Percentiles rank a stretch among this genome's conserved stretches.
Evolutionary conservation across 2,797 vertebrate genomes (phyloP).

Genomic region (Poecilia velifera): DNA sequence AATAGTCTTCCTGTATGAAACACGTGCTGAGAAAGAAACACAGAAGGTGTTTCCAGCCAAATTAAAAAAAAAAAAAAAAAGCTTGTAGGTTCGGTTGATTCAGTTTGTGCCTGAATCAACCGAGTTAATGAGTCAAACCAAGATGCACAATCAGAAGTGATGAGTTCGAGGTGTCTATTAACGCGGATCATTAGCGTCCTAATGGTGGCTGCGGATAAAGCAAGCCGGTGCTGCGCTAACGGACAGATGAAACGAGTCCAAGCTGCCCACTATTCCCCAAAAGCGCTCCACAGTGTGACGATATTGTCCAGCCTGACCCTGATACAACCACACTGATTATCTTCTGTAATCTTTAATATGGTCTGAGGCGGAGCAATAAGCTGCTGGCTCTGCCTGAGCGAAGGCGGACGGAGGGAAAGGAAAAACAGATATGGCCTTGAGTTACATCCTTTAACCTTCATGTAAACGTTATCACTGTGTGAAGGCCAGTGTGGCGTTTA

Average conservation of each 20-base stretch:
- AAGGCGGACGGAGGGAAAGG: slow-evolving; percentile 6
- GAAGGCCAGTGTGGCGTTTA: background rate
- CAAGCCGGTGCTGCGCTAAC: slow-evolving; percentile 22
- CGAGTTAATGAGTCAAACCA: background rate
- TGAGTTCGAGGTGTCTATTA: background rate
- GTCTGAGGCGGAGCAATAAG: slow-evolving; percentile 62
- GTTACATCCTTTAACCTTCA: slow-evolving; percentile 25
- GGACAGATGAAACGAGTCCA: slow-evolving; percentile 28
- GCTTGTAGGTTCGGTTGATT: background rate
- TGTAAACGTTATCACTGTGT: slow-evolving; percentile 25
- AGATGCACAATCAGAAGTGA: background rate
- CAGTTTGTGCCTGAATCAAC: background rate
- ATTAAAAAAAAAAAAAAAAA: background rate
- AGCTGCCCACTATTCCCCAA: slow-evolving; percentile 18
- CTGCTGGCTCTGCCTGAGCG: slow-evolving; percentile 29
- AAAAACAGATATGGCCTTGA: slow-evolving; percentile 18
- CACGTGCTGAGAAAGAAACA: background rate
- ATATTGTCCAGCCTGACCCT: slow-evolving; percentile 51
- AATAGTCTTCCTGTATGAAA: background rate
- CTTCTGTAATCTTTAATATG: slow-evolving; percentile 77
- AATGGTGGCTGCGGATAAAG: background rate
- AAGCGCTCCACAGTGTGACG: slow-evolving; percentile 42
- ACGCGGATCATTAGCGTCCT: background rate
- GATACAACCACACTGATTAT: slow-evolving; percentile 56
- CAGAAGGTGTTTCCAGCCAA: background rate